Percentiles rank a stretch among this genome's conserved stretches.
Evolutionary conservation across 2,113 vertebrate species (phyloP).

Genomic region (Muscicapa adusta): DNA sequence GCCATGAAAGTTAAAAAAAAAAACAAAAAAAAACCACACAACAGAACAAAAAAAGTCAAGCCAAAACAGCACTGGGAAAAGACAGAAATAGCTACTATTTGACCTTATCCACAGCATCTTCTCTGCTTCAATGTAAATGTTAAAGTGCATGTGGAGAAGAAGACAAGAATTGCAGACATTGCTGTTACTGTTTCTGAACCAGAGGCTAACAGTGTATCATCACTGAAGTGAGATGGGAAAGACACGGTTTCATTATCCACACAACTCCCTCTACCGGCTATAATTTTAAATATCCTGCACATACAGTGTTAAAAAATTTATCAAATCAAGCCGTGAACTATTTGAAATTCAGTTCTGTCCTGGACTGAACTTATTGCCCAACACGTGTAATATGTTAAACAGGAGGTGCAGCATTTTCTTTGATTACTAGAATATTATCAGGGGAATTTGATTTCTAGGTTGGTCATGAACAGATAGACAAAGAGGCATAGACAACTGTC

Average conservation of each 20-base stretch:
- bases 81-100: background rate
- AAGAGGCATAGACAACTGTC: background rate
- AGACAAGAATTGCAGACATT: background rate
- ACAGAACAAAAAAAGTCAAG: background rate
- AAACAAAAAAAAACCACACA: background rate
- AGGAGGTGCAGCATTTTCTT: background rate
- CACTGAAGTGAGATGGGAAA: background rate
- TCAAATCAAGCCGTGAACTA: background rate
- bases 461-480: background rate
- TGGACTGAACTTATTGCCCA: background rate
- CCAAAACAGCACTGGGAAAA: background rate
- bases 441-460: background rate
- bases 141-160: background rate
- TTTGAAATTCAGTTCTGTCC: background rate
- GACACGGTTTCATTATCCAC: background rate
- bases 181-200: background rate
- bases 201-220: background rate
- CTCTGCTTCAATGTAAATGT: background rate
- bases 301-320: background rate
- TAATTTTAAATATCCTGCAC: background rate
- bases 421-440: background rate
- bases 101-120: background rate
- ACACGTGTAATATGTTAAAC: background rate
- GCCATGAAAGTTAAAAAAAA: background rate
- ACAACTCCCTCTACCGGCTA: conserved; percentile 62